These are phyloP conservation scores for Neopelma chrysocephalum DNA, from an alignment of 2,797 vertebrate genomes.

Conservation along the genomic window DNA sequence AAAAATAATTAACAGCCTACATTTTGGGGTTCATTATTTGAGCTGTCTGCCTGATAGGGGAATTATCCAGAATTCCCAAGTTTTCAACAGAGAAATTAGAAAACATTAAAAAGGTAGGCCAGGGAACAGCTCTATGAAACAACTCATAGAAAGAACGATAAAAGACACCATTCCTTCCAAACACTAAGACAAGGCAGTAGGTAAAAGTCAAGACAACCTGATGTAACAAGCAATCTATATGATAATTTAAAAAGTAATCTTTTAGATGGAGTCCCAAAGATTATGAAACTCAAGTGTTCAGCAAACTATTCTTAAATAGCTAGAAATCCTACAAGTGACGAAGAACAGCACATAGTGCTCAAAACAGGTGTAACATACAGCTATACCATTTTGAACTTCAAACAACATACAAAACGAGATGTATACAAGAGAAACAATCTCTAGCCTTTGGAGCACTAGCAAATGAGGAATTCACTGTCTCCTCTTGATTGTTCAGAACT, in stretches of 20 bases:
- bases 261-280: background rate
- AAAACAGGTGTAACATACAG: background rate
- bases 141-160: slow-evolving; percentile 59
- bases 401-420: background rate
- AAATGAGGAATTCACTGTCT: background rate
- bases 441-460: background rate
- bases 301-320: background rate
- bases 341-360: background rate
- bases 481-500: background rate
- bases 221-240: background rate
- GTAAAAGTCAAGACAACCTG: slow-evolving; percentile 38
- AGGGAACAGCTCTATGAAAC: slow-evolving; percentile 71
- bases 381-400: background rate
- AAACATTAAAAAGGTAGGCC: slow-evolving; percentile 72
- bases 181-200: slow-evolving; percentile 21
- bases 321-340: background rate
- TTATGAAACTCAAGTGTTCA: background rate
- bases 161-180: slow-evolving; percentile 53
- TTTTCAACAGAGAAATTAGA: slow-evolving; percentile 72
- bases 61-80: slow-evolving; percentile 76
- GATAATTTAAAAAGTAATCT: background rate
- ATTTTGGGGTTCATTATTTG: slow-evolving; percentile 70
- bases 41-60: slow-evolving; percentile 70
- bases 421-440: background rate
- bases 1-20: slow-evolving; percentile 75